phyloP scores from a whole-genome alignment of 2,113 vertebrate species.

The Grallaria varia region DNA sequence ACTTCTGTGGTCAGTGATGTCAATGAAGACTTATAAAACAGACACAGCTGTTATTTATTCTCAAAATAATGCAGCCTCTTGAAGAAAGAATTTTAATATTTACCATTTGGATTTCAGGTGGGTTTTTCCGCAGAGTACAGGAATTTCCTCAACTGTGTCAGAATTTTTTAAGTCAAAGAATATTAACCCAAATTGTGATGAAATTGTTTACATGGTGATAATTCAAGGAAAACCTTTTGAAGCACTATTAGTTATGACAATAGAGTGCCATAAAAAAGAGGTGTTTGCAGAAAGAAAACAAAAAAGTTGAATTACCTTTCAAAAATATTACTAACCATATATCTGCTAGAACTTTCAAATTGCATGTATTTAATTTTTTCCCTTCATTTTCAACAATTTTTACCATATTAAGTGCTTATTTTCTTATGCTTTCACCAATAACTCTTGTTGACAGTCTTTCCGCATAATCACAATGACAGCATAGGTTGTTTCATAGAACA shows the following conservation, averaged over 20 bases:
- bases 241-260: not conserved
- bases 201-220: not conserved
- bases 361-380: not conserved
- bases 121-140: not conserved
- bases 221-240: not conserved
- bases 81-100: not conserved
- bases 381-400: not conserved
- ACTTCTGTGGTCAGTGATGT: not conserved
- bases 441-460: not conserved
- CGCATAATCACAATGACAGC: not conserved
- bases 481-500: not conserved
- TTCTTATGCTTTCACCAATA: not conserved
- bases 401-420: not conserved
- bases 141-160: not conserved
- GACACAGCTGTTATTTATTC: not conserved
- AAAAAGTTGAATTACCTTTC: not conserved
- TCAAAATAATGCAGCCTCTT: not conserved
- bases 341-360: not conserved
- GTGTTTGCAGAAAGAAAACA: not conserved
- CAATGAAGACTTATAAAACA: not conserved
- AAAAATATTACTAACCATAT: not conserved
- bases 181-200: not conserved
- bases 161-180: not conserved
- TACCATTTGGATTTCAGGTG: not conserved
- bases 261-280: not conserved